phyloP scores from a whole-genome alignment of 2,888 invertebrate genomes.

The Ferrisia virgata region DNA sequence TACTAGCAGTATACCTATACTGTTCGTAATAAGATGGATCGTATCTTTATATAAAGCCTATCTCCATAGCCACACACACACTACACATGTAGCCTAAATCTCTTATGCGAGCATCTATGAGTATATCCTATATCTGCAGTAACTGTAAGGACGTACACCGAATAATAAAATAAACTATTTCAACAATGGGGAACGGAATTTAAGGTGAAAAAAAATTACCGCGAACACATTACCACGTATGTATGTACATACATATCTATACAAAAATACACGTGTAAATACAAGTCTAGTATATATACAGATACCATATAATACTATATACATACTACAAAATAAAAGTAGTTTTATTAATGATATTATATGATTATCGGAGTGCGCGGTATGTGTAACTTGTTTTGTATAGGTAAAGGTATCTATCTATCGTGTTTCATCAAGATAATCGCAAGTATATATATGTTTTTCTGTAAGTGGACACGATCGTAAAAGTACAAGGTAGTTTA shows the following conservation, averaged over 20 bases:
- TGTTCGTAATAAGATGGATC: background rate
- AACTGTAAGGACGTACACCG: too few relatives aligned
- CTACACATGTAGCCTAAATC: too few relatives aligned
- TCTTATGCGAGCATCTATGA: too few relatives aligned
- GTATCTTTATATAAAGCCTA: too few relatives aligned
- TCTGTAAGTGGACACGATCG: background rate
- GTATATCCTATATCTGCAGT: too few relatives aligned
- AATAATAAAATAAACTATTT: background rate
- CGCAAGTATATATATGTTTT: background rate
- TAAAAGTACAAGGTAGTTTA: constrained; percentile 15
- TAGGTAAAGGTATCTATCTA: background rate
- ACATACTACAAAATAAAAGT: background rate
- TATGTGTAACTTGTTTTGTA: background rate
- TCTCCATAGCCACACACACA: too few relatives aligned
- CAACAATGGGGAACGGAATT: background rate
- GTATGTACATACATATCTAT: too few relatives aligned
- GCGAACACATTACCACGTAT: background rate
- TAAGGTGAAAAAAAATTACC: background rate
- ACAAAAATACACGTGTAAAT: background rate
- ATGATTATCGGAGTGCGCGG: background rate
- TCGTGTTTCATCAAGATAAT: constrained; percentile 12
- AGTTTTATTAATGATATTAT: constrained; percentile 28
- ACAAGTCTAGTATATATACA: background rate
- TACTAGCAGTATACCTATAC: background rate
- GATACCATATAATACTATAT: too few relatives aligned